These are phyloP conservation scores for Listronotus bonariensis DNA, from an alignment of 1,140 invertebrate species.

Conservation along the genomic window DNA sequence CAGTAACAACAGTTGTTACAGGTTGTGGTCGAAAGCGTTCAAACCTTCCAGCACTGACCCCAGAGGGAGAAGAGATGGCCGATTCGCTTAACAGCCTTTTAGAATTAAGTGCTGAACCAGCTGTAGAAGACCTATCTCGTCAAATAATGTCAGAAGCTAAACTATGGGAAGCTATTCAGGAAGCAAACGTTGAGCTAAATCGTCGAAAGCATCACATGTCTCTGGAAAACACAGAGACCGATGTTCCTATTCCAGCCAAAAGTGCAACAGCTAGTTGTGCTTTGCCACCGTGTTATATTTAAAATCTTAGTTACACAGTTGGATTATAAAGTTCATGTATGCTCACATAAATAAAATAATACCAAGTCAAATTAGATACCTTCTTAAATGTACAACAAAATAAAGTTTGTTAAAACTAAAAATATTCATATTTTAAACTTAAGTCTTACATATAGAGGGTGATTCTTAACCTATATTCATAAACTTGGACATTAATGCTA, in stretches of 20 bases:
- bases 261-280: conserved; percentile 47
- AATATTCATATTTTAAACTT: too few species aligned
- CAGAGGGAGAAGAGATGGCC: conserved; percentile 56
- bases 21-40: conserved; percentile 72
- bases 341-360: neutral
- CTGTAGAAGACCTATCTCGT: conserved; percentile 72
- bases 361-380: too few species aligned
- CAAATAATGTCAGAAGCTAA: conserved; percentile 78
- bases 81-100: conserved; percentile 66
- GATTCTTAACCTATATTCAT: too few species aligned
- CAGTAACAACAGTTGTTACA: conserved; percentile 46
- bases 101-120: conserved; percentile 69
- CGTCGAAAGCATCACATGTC: conserved; percentile 59
- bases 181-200: conserved; percentile 70
- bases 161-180: conserved; percentile 76
- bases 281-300: conserved; percentile 53
- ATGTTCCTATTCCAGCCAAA: conserved; percentile 36
- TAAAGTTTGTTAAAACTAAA: too few species aligned
- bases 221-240: conserved; percentile 42
- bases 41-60: conserved; percentile 56
- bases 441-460: too few species aligned
- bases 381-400: too few species aligned
- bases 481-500: too few species aligned
- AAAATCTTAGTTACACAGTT: conserved; percentile 12
- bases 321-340: neutral